Evolutionary conservation across 2,797 vertebrate species (phyloP).

Genomic region (Spondyliosoma cantharus): DNA sequence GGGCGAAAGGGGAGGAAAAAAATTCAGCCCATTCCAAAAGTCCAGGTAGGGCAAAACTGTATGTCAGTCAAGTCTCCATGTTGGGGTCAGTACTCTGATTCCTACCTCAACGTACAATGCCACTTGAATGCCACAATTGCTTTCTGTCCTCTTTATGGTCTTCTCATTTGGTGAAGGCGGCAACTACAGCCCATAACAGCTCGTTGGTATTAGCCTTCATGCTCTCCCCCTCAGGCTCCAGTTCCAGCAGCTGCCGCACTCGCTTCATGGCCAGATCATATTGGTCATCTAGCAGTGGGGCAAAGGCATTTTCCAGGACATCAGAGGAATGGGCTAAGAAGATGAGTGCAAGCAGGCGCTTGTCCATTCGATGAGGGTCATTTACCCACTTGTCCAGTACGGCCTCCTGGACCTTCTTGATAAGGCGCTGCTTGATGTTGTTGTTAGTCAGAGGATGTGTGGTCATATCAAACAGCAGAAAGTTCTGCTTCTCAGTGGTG

Average conservation of each 20-base stretch:
- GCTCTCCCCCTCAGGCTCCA: conserved; percentile 95
- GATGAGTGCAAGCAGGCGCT: conserved; percentile 93
- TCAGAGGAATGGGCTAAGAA: conserved; percentile 96
- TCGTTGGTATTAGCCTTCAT: conserved; percentile 91
- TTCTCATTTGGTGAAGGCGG: conserved; percentile 95
- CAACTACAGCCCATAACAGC: conserved; percentile 95
- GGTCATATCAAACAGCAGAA: conserved; percentile 97
- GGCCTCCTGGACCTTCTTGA: conserved; percentile 95
- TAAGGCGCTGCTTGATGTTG: conserved; percentile 96
- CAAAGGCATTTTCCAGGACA: conserved; percentile 96
- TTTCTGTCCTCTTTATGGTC: not conserved
- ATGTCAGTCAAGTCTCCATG: conserved; percentile 44
- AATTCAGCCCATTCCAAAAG: conserved; percentile 52
- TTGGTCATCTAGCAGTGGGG: conserved; percentile 94
- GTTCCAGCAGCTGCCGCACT: conserved; percentile 93
- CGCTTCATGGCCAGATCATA: conserved; percentile 97
- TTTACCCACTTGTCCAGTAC: conserved; percentile 97
- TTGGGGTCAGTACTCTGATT: conserved; percentile 25
- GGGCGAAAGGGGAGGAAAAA: conserved; percentile 9
- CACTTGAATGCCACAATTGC: conserved; percentile 17
- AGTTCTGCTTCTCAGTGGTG: conserved; percentile 98
- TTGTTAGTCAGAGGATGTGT: conserved; percentile 97
- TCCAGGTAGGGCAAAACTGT: conserved; percentile 36
- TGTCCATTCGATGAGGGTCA: conserved; percentile 97
- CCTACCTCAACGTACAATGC: conserved; percentile 33